Evolutionary conservation across 2,888 invertebrate genomes (phyloP).

Genomic region (Xestia sexstrigata): DNA sequence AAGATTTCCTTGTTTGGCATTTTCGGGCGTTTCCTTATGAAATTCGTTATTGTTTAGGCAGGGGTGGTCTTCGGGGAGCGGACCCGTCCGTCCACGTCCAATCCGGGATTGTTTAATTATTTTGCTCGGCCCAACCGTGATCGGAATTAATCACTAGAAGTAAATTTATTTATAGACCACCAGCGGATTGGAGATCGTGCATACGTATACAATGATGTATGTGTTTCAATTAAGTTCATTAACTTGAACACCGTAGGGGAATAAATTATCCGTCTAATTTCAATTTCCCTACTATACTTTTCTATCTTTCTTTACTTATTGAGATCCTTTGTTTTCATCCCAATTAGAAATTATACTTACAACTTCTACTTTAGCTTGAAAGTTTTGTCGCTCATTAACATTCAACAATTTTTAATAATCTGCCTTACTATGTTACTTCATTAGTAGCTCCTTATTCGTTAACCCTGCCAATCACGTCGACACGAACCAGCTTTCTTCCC

Average conservation of each 20-base stretch:
- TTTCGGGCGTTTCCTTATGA: conserved; percentile 77
- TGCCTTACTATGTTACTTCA: too few species aligned
- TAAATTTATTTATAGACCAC: conserved; percentile 78
- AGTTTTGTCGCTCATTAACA: not conserved
- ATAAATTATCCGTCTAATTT: conserved; percentile 38
- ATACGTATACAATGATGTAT: conserved; percentile 57
- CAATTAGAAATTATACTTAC: not conserved
- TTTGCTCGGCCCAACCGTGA: conserved; percentile 84
- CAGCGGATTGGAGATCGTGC: conserved; percentile 56
- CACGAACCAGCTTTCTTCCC: conserved; percentile 25
- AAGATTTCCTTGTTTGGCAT: conserved; percentile 72
- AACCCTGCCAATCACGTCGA: conserved; percentile 10
- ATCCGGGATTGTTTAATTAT: conserved; percentile 88
- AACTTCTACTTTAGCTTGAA: not conserved
- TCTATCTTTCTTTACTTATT: not conserved
- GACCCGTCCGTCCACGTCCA: conserved; percentile 75
- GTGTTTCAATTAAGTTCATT: conserved; percentile 47
- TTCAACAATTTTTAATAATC: not conserved
- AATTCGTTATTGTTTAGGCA: conserved; percentile 79
- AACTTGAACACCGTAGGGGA: conserved; percentile 36
- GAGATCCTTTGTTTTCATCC: not conserved
- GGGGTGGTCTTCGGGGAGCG: conserved; percentile 77
- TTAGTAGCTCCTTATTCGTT: conserved; percentile 10
- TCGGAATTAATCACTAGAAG: conserved; percentile 84
- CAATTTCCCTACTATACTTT: conserved; percentile 4